Evolutionary conservation across 2,797 vertebrate genomes (phyloP).

Genomic region (Manis javanica): DNA sequence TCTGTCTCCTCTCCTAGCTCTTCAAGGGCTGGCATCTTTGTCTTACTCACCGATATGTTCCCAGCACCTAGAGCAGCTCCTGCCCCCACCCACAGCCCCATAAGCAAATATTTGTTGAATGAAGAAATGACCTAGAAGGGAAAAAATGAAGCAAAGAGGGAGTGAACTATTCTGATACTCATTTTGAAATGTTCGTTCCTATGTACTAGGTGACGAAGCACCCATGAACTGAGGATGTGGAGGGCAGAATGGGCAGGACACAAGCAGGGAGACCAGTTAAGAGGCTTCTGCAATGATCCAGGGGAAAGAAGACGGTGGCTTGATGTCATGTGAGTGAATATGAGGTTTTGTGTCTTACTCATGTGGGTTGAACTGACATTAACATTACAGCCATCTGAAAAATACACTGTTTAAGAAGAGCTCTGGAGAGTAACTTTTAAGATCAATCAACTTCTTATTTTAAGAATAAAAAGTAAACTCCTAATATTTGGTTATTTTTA

Average conservation of each 20-base stretch:
- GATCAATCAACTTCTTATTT: constrained; percentile 78
- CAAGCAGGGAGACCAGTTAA: neutral
- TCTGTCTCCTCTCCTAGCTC: neutral
- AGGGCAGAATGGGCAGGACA: neutral
- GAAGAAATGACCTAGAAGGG: neutral
- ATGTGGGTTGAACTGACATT: neutral
- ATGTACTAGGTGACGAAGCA: neutral
- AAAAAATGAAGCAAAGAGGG: neutral
- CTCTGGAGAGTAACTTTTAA: constrained; percentile 56
- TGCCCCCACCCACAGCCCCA: neutral
- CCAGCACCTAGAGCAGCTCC: neutral
- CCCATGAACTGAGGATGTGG: neutral
- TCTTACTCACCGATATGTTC: neutral
- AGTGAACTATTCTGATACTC: neutral
- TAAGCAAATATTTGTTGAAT: neutral
- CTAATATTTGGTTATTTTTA: constrained; percentile 76
- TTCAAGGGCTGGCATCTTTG: neutral
- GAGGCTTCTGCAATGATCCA: neutral
- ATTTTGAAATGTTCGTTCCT: neutral
- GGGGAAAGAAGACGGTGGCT: neutral
- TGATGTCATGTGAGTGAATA: neutral
- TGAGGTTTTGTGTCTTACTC: neutral
- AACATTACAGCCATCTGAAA: neutral
- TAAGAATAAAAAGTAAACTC: constrained; percentile 78
- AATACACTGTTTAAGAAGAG: constrained; percentile 43